Evolutionary conservation across 2,797 vertebrate species (phyloP).

Genomic region (Rhinatrema bivittatum): DNA sequence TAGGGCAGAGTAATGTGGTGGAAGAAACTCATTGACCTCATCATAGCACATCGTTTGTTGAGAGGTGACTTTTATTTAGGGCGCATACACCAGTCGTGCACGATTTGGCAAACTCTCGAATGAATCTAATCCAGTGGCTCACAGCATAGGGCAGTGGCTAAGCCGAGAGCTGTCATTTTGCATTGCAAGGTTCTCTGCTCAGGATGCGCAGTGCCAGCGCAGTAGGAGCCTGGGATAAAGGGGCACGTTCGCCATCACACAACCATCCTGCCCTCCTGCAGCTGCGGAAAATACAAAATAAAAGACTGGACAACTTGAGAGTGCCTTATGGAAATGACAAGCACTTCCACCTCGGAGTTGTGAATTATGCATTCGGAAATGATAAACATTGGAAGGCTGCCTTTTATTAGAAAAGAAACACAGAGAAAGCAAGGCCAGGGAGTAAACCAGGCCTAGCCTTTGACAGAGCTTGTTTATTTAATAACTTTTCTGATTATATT

Average conservation of each 20-base stretch:
- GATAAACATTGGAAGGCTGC: constrained; percentile 52
- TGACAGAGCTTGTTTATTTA: constrained; percentile 59
- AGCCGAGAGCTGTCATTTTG: constrained; percentile 39
- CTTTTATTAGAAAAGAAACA: constrained; percentile 54
- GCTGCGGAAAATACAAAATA: too few relatives aligned
- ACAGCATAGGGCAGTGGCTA: constrained; percentile 13
- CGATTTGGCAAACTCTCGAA: constrained; percentile 3
- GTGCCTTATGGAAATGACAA: constrained; percentile 59
- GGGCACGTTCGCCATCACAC: constrained; percentile 24
- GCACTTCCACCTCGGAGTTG: constrained; percentile 47
- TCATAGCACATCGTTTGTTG: too few relatives aligned
- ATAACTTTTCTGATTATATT: constrained; percentile 52
- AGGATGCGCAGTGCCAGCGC: too few relatives aligned
- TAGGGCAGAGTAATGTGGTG: too few relatives aligned
- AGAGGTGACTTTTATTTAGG: neutral
- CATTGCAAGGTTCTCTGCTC: constrained; percentile 48
- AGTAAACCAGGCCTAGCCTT: constrained; percentile 41
- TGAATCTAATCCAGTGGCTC: neutral
- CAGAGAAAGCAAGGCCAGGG: constrained; percentile 33
- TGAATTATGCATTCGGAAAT: constrained; percentile 61
- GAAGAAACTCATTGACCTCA: too few relatives aligned
- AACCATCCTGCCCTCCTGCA: constrained; percentile 34
- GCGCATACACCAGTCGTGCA: neutral
- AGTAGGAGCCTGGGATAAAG: too few relatives aligned
- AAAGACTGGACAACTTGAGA: constrained; percentile 60